These are phyloP conservation scores for Pseudocheirus occidentalis DNA, from an alignment of 2,797 vertebrate genomes.

Conservation along the genomic window DNA sequence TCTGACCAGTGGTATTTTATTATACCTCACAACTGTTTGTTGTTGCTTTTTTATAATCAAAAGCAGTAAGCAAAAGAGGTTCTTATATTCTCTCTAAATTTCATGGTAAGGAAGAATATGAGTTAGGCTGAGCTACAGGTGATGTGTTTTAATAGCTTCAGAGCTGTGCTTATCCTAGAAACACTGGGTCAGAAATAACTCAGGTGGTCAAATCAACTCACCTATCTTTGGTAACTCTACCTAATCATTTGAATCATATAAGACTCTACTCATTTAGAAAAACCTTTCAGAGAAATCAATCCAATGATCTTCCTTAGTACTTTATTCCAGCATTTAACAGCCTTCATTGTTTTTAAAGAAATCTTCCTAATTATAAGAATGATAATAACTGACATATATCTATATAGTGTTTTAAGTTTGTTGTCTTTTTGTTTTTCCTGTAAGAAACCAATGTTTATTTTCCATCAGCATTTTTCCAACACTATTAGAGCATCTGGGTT, in stretches of 20 bases:
- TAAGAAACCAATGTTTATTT: too few species aligned
- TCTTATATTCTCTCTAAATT: not conserved
- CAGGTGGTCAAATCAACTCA: not conserved
- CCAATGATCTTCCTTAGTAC: not conserved
- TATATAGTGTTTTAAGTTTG: too few species aligned
- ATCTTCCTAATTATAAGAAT: too few species aligned
- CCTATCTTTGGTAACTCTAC: constrained; percentile 12
- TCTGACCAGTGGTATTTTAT: not conserved
- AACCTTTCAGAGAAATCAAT: not conserved
- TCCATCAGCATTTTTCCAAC: too few species aligned
- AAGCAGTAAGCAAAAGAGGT: constrained; percentile 23
- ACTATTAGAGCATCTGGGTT: too few species aligned
- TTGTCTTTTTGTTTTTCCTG: too few species aligned
- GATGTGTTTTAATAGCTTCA: not conserved
- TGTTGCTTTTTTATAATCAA: constrained; percentile 27
- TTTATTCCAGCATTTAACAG: too few species aligned
- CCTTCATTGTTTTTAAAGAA: too few species aligned
- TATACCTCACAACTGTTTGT: not conserved
- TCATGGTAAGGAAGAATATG: not conserved
- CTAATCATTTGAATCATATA: constrained; percentile 14
- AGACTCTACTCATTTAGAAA: not conserved
- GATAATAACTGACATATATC: too few species aligned
- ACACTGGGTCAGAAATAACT: not conserved
- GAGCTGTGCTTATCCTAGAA: not conserved
- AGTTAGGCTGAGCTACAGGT: not conserved